Evolutionary conservation across 2,888 invertebrate genomes (phyloP), one percentile per base, ranked within the genome.

Genomic region (Netelia melanura): DNA sequence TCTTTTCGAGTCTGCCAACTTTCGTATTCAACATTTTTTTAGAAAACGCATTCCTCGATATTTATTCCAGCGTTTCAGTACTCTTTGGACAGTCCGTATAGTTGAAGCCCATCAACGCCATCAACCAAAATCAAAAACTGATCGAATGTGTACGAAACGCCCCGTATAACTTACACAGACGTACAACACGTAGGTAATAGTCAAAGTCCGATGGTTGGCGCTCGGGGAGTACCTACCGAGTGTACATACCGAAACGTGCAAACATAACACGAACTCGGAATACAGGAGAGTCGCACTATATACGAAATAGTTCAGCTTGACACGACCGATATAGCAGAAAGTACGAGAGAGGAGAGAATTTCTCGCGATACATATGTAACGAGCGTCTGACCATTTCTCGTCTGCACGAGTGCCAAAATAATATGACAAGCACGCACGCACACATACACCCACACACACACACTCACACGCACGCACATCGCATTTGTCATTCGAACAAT

Each of bases 241-340:
- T 52, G 54, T 10, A 44, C 64, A 68, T 56, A 68, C 44, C 54
- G n/a, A 70, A 71, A 64, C 62, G 65, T 21, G 58, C 58, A 65
- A 77, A 71, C 71, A 65, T 25, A 48, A 71, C 30, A 75, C 70
- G 48, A 71, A 77, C 76, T 71, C 70, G 14, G 65, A 9, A 65
- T 38, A 62, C 71, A 82, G 58, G 68, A 30, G 48, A 71, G 77
- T 71, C 64, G 23, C 21, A 56, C 56, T 43, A 21, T 21, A 1
- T 21, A 30, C 6, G 30, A 64, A 52, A 44, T 71, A 71, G 58
- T 82, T 72, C 71, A 77, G 58, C 48, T 21, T 25, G 38, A 61
- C 30, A 48, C 38, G 58, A 58, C 3, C 56, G 25, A 58, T 65
- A 38, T 54, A 65, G 64, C 48, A 44, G 48, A 21, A 23, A 21